Percentiles rank a stretch among this genome's conserved stretches.
Evolutionary conservation across 2,888 invertebrate species (phyloP).

Genomic region (Antheraea yamamai): DNA sequence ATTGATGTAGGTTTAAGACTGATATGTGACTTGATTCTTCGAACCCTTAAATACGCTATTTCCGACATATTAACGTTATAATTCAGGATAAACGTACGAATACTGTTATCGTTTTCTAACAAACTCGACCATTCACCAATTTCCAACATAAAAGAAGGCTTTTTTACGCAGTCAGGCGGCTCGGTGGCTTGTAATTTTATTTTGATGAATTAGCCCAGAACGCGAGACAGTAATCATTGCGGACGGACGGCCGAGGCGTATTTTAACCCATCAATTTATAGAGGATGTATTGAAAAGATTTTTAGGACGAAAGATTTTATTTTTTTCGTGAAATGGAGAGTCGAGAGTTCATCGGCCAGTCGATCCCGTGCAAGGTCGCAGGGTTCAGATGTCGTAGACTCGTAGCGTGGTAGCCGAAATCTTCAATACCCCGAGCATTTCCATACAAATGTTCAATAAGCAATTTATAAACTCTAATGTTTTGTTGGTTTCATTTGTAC

Average conservation of each 20-base stretch:
- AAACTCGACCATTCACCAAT: constrained; percentile 15
- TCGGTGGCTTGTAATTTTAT: constrained; percentile 63
- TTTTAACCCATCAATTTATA: constrained; percentile 55
- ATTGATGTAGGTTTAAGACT: background rate
- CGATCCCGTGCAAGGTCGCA: constrained; percentile 19
- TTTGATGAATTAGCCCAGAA: constrained; percentile 69
- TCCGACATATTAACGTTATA: constrained; percentile 4
- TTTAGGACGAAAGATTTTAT: constrained; percentile 29
- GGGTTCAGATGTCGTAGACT: constrained; percentile 12
- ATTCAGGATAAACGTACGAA: constrained; percentile 15
- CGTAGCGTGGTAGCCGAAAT: background rate
- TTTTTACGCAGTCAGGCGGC: constrained; percentile 48
- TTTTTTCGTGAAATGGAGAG: background rate
- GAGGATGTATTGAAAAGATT: constrained; percentile 56
- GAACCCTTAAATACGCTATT: background rate
- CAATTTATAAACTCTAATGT: background rate
- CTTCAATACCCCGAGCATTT: background rate
- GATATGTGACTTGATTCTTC: background rate
- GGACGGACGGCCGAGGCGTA: constrained; percentile 45
- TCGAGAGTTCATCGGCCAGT: constrained; percentile 20
- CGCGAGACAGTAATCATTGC: constrained; percentile 60
- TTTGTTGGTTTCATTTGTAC: background rate
- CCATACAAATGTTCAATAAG: background rate
- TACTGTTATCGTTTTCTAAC: constrained; percentile 7
- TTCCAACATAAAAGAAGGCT: constrained; percentile 21